Conservation (phyloP, 2,113 vertebrate species). For the Brevimyrus niger region DNA sequence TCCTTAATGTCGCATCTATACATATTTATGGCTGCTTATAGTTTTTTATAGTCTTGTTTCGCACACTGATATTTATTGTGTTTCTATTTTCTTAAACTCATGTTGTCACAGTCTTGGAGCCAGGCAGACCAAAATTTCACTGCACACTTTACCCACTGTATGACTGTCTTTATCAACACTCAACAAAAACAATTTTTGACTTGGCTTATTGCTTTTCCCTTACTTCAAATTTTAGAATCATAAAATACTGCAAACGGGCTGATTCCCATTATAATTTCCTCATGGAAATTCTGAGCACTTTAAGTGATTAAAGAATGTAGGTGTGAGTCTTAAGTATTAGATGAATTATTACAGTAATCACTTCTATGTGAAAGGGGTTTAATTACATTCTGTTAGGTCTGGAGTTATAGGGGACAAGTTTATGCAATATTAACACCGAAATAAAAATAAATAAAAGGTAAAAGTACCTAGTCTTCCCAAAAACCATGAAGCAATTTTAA, state of each 20-base stretch:
- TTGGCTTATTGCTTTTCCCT: neutral
- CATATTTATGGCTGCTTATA: neutral
- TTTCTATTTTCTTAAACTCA: neutral
- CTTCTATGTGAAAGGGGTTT: neutral
- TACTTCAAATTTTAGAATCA: conserved; percentile 3
- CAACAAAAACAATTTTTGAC: no score
- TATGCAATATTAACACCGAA: neutral
- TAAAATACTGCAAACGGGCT: neutral
- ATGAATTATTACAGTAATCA: neutral
- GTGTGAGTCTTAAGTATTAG: neutral
- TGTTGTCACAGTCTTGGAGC: neutral
- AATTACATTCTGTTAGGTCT: neutral
- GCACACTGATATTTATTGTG: neutral
- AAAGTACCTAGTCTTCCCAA: neutral
- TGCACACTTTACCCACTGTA: neutral
- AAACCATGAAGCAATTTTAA: neutral
- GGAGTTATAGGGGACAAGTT: neutral
- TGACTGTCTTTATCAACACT: neutral
- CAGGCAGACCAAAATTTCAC: neutral
- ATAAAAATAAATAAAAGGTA: neutral
- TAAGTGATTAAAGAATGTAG: neutral
- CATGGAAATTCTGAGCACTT: neutral
- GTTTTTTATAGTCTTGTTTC: neutral
- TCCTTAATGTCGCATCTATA: neutral
- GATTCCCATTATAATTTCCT: neutral